Base-by-base conservation (phyloP, 2,797 vertebrate species). In the Pogonophryne albipinna region DNA sequence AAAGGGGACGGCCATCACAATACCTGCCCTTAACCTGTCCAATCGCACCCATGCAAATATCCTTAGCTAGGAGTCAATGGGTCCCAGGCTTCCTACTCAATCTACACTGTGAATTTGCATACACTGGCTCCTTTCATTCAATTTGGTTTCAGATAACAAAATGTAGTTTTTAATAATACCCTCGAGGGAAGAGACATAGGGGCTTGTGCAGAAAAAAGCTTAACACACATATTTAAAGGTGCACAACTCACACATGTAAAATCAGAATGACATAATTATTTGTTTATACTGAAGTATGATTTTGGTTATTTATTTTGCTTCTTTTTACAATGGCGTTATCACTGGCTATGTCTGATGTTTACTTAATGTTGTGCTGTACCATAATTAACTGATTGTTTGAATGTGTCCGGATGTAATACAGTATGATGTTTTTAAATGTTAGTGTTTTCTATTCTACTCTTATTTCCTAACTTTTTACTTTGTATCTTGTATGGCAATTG, bases 1-100 rank as follows among this genome's bases (percentile, higher is more conserved):
- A 93, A 94, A 94, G 85, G 87, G 88, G 88, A 69, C 69, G 71
- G 85, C 85, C 88, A 71, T 89, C 70, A 88, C 86, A 92, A 91
- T 86, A 85, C 57, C 74, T 78, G 73, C 45, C 71, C 82, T 89
- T 90, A 90, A 94, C 91, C 87, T 93, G 88, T 88, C 87, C 92
- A 92, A 91, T 94, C 90, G 85, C 27, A 74, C 86, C 85, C 82
- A 94, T 94, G 93, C 93, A 94, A 95, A 95, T 94, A 50, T 79
- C 49, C 78, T 47, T 38, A 80, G 81, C 80, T 74, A 68, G 82
- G 65, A 90, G 71, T 93, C 86, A 92, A 91, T 89, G 78, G 87
- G 74, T 85, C 71, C 73, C 66, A 60, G 84, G 78, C 89, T 88
- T 91, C 84, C 79, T 88, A 79, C 80, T 85, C 62, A 67, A 70